These are phyloP conservation scores for Setophaga kirtlandii DNA, from an alignment of 2,113 vertebrate species.

Conservation along the genomic window DNA sequence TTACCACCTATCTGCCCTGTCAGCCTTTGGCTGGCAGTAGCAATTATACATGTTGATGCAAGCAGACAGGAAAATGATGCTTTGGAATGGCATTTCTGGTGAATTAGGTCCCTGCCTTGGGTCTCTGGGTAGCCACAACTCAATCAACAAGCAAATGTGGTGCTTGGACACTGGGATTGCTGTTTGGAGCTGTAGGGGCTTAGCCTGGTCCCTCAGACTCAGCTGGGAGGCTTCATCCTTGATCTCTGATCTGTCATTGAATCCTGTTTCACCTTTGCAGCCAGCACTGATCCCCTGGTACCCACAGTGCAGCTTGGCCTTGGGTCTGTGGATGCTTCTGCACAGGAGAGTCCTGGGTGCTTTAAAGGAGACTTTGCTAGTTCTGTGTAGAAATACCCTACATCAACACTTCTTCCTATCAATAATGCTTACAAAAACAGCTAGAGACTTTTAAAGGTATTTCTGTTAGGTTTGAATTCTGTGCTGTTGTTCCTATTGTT, in stretches of 20 bases:
- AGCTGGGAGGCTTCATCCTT: neutral
- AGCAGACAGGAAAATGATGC: neutral
- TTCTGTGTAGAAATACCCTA: neutral
- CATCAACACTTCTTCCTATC: neutral
- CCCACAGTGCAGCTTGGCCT: neutral
- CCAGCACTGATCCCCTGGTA: fast-evolving
- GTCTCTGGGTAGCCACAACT: neutral
- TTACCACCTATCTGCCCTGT: neutral
- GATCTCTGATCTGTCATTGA: neutral
- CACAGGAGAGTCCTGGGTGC: too few relatives aligned
- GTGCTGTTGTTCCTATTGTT: neutral
- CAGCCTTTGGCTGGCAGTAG: neutral
- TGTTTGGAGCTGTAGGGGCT: neutral
- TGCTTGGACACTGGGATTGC: neutral
- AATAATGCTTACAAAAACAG: neutral
- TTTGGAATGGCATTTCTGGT: neutral
- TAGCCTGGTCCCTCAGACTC: neutral
- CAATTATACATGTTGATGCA: neutral
- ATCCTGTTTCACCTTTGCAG: neutral
- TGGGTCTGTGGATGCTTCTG: neutral
- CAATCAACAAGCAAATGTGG: neutral
- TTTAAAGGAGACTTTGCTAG: neutral
- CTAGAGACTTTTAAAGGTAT: neutral
- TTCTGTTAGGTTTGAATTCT: neutral
- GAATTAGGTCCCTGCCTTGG: neutral